Evolutionary conservation across 2,888 invertebrate genomes (phyloP).

Genomic region (Eupithecia dodoneata): DNA sequence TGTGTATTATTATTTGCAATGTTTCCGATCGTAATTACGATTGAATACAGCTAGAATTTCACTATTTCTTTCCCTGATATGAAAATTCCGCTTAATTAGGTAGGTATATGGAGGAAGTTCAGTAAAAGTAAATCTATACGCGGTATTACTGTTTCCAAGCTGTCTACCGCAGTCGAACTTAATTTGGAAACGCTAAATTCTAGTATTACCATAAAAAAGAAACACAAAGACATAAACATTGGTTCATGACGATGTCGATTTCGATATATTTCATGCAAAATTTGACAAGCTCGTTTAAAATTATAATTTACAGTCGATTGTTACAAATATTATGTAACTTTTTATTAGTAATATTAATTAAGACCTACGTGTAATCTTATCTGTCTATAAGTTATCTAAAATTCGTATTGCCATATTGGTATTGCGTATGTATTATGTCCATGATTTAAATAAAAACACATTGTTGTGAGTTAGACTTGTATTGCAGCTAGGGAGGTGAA

Average conservation of each 20-base stretch:
- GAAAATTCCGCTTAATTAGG: no score
- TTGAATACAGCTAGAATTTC: background rate
- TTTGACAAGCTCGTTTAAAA: constrained; percentile 52
- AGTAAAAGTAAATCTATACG: background rate
- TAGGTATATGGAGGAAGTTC: background rate
- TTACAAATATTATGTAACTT: background rate
- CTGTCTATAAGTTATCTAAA: background rate
- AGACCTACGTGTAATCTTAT: background rate
- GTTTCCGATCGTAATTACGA: constrained; percentile 51
- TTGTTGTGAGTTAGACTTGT: no score
- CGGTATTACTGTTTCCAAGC: background rate
- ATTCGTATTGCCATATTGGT: background rate
- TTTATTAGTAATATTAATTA: background rate
- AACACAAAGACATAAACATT: constrained; percentile 27
- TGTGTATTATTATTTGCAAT: constrained; percentile 45
- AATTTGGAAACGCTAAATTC: constrained; percentile 1
- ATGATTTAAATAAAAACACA: no score
- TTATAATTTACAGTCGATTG: constrained; percentile 45
- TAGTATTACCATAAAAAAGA: constrained; percentile 18
- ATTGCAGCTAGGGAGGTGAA: no score
- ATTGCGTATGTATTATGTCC: no score
- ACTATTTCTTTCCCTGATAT: no score
- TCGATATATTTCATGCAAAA: constrained; percentile 49
- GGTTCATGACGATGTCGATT: constrained; percentile 30
- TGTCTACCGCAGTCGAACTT: constrained; percentile 1